Evolutionary conservation across 2,113 vertebrate genomes (phyloP), one percentile per base, ranked within the genome.

Genomic region (Perognathus longimembris): DNA sequence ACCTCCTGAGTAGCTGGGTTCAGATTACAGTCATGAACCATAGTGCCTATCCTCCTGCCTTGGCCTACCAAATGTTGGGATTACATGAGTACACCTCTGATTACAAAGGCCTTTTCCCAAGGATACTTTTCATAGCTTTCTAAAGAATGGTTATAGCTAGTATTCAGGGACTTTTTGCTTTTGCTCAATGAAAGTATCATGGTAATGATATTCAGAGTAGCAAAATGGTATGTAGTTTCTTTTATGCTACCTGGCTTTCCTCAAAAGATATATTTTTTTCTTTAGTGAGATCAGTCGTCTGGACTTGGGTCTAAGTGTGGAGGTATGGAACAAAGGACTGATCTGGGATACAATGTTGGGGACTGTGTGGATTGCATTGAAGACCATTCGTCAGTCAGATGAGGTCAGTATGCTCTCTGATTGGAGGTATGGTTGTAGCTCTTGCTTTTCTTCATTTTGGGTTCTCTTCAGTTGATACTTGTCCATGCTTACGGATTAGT

Each of bases 271-370:
- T 96, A 63, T 90, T 94, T 38, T 92, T 84, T 76, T 74, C 85
- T 97, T 76, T 96, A 99, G 99, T 96, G 99, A 99, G 98, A 99
- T 99, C 98, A 99, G 97, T 97, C 98, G 98, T 12, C 97, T 99
- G 98, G 99, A 99, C 97, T 98, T 99, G 34, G 99, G 99, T 74
- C 98, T 99, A n/a, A 99, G 99, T 73, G 99, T 99, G 87, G 99
- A 99, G 95, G 99, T 99, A 54, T 99, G 99, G 99, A 99, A 99
- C 98, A 99, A 99, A 98, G 99, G 99, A 32, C 98, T 99, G 81
- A 99, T 99, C 96, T 99, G 99, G 99, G 99, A 99, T 98, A 99
- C 99, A 9, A 98, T 99, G 98, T 98, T 99, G 96, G 99, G 99
- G 38, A 99, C 99, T 0, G 96, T 99, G 73, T 99, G 99, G 99